Conservation (phyloP, 1,140 invertebrate species). For the Drosophila setifemur region DNA sequence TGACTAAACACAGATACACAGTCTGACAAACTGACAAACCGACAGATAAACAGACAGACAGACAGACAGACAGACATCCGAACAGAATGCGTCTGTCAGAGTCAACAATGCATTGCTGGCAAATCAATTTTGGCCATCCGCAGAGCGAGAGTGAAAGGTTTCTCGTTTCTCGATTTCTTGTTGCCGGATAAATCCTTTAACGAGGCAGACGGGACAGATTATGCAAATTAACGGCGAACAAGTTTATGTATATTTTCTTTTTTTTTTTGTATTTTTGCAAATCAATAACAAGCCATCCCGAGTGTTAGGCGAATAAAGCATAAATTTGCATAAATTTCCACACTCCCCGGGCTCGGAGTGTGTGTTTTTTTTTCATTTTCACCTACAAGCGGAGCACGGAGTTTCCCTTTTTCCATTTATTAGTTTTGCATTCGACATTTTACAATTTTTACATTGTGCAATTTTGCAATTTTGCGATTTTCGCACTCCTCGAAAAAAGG, state of each 20-base stretch:
- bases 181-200: conserved; percentile 71
- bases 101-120: conserved; percentile 68
- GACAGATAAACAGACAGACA: conserved; percentile 9
- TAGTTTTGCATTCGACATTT: conserved; percentile 68
- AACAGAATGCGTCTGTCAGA: conserved; percentile 40
- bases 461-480: conserved; percentile 60
- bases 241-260: conserved; percentile 15
- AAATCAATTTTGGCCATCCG: conserved; percentile 64
- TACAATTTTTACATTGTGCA: conserved; percentile 56
- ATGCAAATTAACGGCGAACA: conserved; percentile 72
- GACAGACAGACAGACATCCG: not conserved
- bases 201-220: conserved; percentile 61
- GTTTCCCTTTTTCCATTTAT: conserved; percentile 56
- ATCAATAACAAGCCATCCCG: conserved; percentile 63
- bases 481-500: conserved; percentile 11
- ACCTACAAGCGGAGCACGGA: conserved; percentile 44
- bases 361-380: no score
- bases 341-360: conserved; percentile 10
- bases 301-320: conserved; percentile 52
- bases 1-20: conserved; percentile 60
- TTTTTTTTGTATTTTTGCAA: conserved; percentile 29
- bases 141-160: conserved; percentile 53
- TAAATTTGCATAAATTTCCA: conserved; percentile 66
- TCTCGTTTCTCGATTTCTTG: no score
- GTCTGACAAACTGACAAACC: conserved; percentile 4